Evolutionary conservation across 2,888 invertebrate species (phyloP).

Genomic region (Blera fallax): DNA sequence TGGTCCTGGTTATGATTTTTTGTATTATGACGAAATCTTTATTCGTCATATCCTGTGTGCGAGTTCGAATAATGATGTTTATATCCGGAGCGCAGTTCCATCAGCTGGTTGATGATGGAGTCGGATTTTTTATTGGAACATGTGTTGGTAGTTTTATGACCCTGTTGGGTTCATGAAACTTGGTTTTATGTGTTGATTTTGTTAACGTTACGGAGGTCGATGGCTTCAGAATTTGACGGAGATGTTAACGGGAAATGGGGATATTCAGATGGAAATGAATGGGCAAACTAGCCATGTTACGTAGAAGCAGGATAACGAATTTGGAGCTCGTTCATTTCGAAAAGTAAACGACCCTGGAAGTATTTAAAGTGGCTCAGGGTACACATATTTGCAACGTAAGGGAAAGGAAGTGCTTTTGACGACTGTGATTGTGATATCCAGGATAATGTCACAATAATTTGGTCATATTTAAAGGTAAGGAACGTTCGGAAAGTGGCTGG

Average conservation of each 20-base stretch:
- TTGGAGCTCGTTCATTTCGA: no score
- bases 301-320: no score
- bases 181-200: not conserved
- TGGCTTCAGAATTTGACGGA: not conserved
- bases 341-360: no score
- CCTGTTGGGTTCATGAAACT: constrained; percentile 17
- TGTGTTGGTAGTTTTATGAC: constrained; percentile 53
- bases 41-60: constrained; percentile 70
- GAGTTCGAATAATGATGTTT: constrained; percentile 55
- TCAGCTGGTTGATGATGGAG: constrained; percentile 66
- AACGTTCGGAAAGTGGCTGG: no score
- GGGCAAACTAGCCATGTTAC: no score
- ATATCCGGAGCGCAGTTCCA: constrained; percentile 48
- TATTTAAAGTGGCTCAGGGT: no score
- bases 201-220: not conserved
- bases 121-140: constrained; percentile 59
- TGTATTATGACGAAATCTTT: constrained; percentile 71
- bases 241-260: not conserved
- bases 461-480: no score
- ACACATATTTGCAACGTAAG: no score
- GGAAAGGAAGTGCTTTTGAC: no score
- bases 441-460: no score
- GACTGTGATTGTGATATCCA: no score
- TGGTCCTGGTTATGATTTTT: constrained; percentile 56
- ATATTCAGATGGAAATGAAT: not conserved